Evolutionary conservation across 2,113 vertebrate genomes (phyloP), one percentile per base, ranked within the genome.

Genomic region (Microtus pennsylvanicus): DNA sequence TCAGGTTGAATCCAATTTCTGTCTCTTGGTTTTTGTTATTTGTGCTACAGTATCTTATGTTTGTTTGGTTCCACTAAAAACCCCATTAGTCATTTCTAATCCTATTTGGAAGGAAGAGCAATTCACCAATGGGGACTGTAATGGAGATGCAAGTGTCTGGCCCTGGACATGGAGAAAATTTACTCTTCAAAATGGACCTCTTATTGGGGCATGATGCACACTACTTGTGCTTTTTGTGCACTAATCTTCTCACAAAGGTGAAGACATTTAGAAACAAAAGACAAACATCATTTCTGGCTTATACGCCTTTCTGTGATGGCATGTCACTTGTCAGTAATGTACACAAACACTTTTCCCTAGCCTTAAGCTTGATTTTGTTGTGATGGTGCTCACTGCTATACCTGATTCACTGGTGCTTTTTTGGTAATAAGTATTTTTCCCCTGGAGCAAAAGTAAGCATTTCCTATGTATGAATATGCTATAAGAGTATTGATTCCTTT

Each of bases 31-130:
- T 55, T 55, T 55, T 55, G 4, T 55, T 55, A 55, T 55, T 55
- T 55, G 52, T 55, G 3, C 3, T 55, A 55, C 52, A 45, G 42
- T 50, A 6, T 50, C 42, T 63, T 76, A 24, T 61, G 24, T 8
- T 75, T 67, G n/a, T 67, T 70, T 77, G 33, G 1, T 78, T 65
- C 72, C 63, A 55, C 4, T 76, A 30, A 2, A 2, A 7, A 2
- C 69, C 0, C 16, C 7, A 33, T 1, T 47, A 30, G 11, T 28
- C 35, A n/a, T 17, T n/a, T 0, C 1, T 45, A 10, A 17, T 21
- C 10, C n/a, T 61, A 7, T 6, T 2, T 47, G 6, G 24, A 24
- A 1, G 0, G 10, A 24, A 3, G 0, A 7, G 21, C n/a, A 74
- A 10, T 38, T 74, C 22, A 22, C 9, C 72, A 38, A 19, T 10